A percentile compares a stretch with the other conserved stretches of the same genome.
phyloP scores from a whole-genome alignment of 2,113 vertebrate genomes.

The Myodes glareolus region DNA sequence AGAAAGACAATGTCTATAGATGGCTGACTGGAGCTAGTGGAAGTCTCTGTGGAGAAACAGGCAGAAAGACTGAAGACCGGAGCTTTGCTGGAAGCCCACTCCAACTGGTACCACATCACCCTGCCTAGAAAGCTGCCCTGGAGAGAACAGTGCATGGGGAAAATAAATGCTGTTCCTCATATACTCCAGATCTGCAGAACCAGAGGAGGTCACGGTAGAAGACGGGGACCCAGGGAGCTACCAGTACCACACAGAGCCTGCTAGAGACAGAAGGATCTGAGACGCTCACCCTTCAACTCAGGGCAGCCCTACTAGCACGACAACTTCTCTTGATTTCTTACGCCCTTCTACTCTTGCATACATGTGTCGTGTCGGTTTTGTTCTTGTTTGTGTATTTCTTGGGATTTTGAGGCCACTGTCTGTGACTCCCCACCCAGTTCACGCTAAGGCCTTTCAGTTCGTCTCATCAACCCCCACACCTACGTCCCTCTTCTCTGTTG shows the following conservation, averaged over 20 bases:
- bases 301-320: not conserved
- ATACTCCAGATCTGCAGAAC: not conserved
- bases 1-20: not conserved
- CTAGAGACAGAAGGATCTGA: not conserved
- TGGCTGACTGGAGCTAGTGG: not conserved
- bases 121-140: not conserved
- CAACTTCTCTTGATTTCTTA: not conserved
- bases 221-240: not conserved
- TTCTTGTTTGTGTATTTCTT: not conserved
- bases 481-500: not conserved
- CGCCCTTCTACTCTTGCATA: not conserved
- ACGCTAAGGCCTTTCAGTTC: not conserved
- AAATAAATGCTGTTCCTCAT: not conserved
- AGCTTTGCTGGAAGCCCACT: not conserved
- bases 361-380: not conserved
- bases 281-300: not conserved
- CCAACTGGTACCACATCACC: not conserved
- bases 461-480: not conserved
- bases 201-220: not conserved
- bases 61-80: not conserved
- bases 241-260: not conserved
- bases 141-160: not conserved
- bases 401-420: not conserved
- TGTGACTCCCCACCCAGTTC: not conserved
- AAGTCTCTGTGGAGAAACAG: not conserved